These are phyloP conservation scores for Enteromius anoplus DNA, from an alignment of 2,797 vertebrate genomes.

Conservation along the genomic window DNA sequence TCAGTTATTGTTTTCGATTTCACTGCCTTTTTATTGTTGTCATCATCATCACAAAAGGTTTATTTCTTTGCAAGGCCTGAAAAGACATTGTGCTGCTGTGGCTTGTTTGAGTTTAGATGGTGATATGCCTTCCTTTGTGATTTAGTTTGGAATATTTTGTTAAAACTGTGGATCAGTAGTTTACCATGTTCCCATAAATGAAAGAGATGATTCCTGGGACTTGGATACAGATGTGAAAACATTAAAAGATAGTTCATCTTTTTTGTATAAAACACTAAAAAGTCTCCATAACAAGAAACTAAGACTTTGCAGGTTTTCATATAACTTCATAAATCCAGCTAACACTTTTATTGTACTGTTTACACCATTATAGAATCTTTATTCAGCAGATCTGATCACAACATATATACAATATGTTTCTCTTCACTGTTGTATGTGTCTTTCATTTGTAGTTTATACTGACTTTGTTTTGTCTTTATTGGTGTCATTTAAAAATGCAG, in stretches of 20 bases:
- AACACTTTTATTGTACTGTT: neutral
- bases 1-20: conserved; percentile 17
- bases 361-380: neutral
- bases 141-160: neutral
- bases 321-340: neutral
- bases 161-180: neutral
- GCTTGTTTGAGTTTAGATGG: neutral
- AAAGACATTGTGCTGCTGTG: neutral
- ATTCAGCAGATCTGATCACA: neutral
- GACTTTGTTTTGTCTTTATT: conserved; percentile 44
- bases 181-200: neutral
- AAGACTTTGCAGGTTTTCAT: neutral
- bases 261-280: too few relatives aligned
- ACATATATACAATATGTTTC: neutral
- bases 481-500: conserved; percentile 47
- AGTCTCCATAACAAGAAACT: neutral
- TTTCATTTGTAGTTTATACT: conserved; percentile 1
- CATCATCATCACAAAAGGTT: neutral
- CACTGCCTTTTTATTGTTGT: neutral
- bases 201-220: neutral
- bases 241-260: neutral
- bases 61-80: neutral
- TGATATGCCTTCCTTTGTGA: neutral
- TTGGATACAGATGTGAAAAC: neutral
- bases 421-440: neutral